Conservation (phyloP, 2,888 invertebrate species). For the Morpho deidamia region DNA sequence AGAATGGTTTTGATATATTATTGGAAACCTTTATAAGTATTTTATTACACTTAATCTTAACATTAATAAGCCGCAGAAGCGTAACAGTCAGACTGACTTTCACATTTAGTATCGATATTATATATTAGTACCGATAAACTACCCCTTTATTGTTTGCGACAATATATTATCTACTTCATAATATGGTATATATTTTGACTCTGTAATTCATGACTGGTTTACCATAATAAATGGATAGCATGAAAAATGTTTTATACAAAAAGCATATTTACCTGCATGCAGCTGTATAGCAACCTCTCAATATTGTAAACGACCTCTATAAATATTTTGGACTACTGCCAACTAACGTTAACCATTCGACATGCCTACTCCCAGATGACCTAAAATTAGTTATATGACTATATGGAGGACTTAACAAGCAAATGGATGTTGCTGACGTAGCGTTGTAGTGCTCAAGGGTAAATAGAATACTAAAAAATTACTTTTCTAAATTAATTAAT, state of each 20-base stretch:
- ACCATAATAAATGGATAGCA: neutral
- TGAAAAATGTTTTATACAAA: neutral
- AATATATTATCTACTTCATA: neutral
- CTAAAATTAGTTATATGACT: slow-evolving; percentile 5
- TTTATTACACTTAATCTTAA: too few relatives aligned
- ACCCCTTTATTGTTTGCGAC: neutral
- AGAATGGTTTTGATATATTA: too few relatives aligned
- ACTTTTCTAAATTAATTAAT: too few relatives aligned
- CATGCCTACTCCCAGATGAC: slow-evolving; percentile 35
- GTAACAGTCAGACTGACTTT: too few relatives aligned
- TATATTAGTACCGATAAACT: too few relatives aligned
- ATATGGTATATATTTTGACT: neutral
- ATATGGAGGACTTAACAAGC: slow-evolving; percentile 1
- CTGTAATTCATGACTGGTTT: neutral
- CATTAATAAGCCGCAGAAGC: too few relatives aligned
- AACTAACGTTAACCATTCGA: slow-evolving; percentile 39
- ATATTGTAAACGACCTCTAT: slow-evolving; percentile 27
- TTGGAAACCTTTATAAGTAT: too few relatives aligned
- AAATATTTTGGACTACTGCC: slow-evolving; percentile 28
- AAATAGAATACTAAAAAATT: too few relatives aligned
- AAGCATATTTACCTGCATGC: slow-evolving; percentile 29
- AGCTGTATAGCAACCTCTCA: slow-evolving; percentile 26
- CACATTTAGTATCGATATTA: too few relatives aligned
- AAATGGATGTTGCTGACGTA: neutral
- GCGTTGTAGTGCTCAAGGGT: neutral